Evolutionary conservation across 2,888 invertebrate genomes (phyloP), one percentile per base, ranked within the genome.

Genomic region (Oxytorus armatus): DNA sequence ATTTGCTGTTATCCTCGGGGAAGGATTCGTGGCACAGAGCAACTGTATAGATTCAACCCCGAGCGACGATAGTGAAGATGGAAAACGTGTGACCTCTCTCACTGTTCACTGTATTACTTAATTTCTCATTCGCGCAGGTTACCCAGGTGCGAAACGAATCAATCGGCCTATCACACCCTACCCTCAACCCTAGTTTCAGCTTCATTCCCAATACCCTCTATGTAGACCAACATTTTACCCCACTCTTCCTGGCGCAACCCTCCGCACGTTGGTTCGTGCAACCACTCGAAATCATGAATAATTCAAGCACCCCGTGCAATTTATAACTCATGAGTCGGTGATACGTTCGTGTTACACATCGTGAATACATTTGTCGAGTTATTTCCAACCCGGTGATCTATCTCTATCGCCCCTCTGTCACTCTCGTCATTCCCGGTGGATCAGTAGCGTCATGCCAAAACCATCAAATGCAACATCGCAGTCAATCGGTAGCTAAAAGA

Each of bases 251-350:
- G 39, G 11, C 18, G n/a, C n/a, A n/a, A 25, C 63, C 33, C 61
- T 23, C 68, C 14, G 44, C 57, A 61, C 57, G 77, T 57, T 65
- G 55, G 69, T 59, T 61, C 68, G 73, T 73, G 74, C 81, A n/a
- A 74, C 65, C 74, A 59, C 74, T 77, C 81, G 81, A 74, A 77
- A 65, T 69, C 81, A 81, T 81, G 81, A 81, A 81, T 81, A 77
- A 81, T 81, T 81, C 81, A 81, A 59, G 74, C 51, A 51, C 69
- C 77, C 69, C 25, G 74, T 81, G 81, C 81, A 81, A 81, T 81
- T 81, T 81, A 81, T 81, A 81, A 81, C 81, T 81, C 81, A 81
- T 81, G 81, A 81, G 81, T 81, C 81, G 81, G 81, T 81, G 81
- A 81, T 81, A 81, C 81, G 81, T 81, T 81, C 81, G 77, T 77